A percentile compares a stretch with the other conserved stretches of the same genome.
These are phyloP conservation scores for Sibirionetta formosa DNA, from an alignment of 2,797 vertebrate genomes.

Conservation along the genomic window DNA sequence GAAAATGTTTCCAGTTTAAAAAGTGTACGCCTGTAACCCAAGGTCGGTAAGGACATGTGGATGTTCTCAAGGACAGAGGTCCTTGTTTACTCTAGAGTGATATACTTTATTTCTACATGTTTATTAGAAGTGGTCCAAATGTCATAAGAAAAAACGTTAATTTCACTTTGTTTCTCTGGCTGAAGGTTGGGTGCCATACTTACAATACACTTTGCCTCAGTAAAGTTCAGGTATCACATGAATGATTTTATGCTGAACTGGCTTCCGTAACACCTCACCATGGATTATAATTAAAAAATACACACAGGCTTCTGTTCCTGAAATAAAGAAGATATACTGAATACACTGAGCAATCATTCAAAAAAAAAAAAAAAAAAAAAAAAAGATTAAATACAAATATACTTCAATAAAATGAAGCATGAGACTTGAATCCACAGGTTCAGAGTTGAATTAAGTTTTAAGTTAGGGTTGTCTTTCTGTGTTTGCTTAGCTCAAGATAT, in stretches of 20 bases:
- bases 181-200: background rate
- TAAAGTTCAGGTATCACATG: background rate
- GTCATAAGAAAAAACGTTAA: background rate
- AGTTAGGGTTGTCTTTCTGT: background rate
- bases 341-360: background rate
- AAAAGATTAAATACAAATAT: conserved; percentile 21
- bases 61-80: background rate
- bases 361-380: background rate
- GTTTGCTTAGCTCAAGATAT: conserved; percentile 41
- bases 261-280: background rate
- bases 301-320: background rate
- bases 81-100: background rate
- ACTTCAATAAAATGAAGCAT: background rate
- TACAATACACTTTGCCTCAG: background rate
- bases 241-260: background rate
- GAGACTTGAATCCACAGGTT: conserved; percentile 1
- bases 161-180: background rate
- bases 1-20: background rate
- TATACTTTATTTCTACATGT: background rate
- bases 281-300: background rate
- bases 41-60: background rate
- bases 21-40: background rate
- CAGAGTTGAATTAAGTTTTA: conserved; percentile 32
- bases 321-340: background rate
- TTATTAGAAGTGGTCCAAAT: background rate